Evolutionary conservation across 2,888 invertebrate species (phyloP), one percentile per base, ranked within the genome.

Genomic region (Chloromyia formosa): DNA sequence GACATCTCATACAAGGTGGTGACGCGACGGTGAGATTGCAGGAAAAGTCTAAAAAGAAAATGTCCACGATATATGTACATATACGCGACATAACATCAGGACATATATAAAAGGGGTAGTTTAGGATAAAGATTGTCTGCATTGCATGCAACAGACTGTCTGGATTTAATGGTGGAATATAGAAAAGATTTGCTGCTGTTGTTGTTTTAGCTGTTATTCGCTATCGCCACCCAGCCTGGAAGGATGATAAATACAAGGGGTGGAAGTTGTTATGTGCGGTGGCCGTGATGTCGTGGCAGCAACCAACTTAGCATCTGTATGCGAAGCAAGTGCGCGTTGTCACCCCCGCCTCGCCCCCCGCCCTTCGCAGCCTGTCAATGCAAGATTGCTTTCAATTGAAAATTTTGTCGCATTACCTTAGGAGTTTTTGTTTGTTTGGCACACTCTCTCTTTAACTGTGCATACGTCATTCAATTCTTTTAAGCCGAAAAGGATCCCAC

Each of bases 81-180:
- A 20, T 66, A 18, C 16, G 23, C n/a, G 16, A 35, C 27, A 16
- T 54, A 54, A 16, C 18, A 4, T 12, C 23, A 22, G 23, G 71
- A 4, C 20, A 58, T 23, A 71, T 20, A 7, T 42, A 35, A 35
- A 58, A 20, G 18, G 71, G 20, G 71, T 71, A 71, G 71, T 56
- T 71, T 71, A 56, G 71, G 56, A 58, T 71, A 58, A 71, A 58
- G 35, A 58, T 71, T 71, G 71, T 71, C 71, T 71, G 71, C 71
- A 71, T 58, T 40, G 71, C 66, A 71, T 71, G 71, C 71, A 71
- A 71, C 71, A 71, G 71, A 71, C 56, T 71, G 71, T 71, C 71
- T 71, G 71, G 71, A 71, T 66, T 66, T 66, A 66, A 66, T 66
- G 49, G 66, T 49, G 14, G 22, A 18, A 20, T 49, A 49, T 66